A percentile compares a stretch with the other conserved stretches of the same genome.
Conservation (phyloP, 2,797 vertebrate genomes). For the Peromyscus nudipes region DNA sequence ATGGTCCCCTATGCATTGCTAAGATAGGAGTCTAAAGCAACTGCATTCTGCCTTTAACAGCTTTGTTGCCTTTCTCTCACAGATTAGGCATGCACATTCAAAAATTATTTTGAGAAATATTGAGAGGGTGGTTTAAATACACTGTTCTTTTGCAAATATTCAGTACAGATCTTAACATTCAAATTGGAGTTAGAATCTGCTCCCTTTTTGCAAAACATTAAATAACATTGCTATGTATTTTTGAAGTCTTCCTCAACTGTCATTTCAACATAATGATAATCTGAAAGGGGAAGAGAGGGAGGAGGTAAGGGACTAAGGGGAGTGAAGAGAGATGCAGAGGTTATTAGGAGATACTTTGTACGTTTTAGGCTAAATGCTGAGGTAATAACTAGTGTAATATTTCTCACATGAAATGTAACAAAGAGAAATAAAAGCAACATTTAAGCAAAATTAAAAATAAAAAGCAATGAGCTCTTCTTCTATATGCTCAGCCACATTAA, state of each 20-base stretch:
- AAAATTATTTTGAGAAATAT: slow-evolving; percentile 50
- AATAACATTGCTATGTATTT: not conserved
- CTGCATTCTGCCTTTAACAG: not conserved
- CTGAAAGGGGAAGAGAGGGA: too few species aligned
- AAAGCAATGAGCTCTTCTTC: not conserved
- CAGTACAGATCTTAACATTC: not conserved
- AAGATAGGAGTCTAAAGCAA: not conserved
- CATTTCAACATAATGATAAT: not conserved
- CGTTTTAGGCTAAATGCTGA: not conserved
- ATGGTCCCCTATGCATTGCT: not conserved
- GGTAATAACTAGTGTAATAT: not conserved
- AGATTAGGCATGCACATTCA: not conserved
- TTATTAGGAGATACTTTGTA: not conserved
- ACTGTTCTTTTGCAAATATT: slow-evolving; percentile 47
- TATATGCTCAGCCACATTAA: not conserved
- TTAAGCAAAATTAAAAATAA: not conserved
- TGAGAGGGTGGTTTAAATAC: slow-evolving; percentile 20
- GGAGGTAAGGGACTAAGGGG: too few species aligned
- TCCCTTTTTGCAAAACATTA: not conserved
- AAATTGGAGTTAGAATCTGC: not conserved
- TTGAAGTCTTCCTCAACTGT: not conserved
- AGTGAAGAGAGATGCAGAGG: not conserved
- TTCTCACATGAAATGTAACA: not conserved
- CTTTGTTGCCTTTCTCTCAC: slow-evolving; percentile 30
- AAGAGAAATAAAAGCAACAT: not conserved